Percentiles rank a stretch among this genome's conserved stretches.
Conservation (phyloP, 1,140 invertebrate species). For the Ephestia elutella region DNA sequence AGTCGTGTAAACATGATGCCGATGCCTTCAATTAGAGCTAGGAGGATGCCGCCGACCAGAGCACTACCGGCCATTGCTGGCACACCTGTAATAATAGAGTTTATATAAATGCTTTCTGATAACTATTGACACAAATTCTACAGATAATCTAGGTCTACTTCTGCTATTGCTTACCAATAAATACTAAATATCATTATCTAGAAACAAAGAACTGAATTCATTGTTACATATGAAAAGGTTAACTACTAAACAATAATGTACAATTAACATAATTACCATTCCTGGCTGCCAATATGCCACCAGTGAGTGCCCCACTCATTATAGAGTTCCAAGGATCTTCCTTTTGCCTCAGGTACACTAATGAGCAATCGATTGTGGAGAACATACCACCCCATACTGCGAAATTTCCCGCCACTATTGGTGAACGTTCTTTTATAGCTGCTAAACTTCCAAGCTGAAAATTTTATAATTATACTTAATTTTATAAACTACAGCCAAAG, state of each 20-base stretch:
- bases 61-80: constrained; percentile 97
- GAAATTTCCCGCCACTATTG: constrained; percentile 95
- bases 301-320: constrained; percentile 95
- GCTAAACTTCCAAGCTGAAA: constrained; percentile 84
- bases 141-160: too few species aligned
- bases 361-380: constrained; percentile 96
- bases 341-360: constrained; percentile 95
- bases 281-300: constrained; percentile 94
- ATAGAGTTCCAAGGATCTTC: constrained; percentile 99
- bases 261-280: constrained; percentile 79
- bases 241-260: too few species aligned
- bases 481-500: background rate
- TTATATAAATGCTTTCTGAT: too few species aligned
- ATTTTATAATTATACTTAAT: constrained; percentile 6
- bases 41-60: constrained; percentile 92
- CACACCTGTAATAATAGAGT: constrained; percentile 72
- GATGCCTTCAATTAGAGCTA: constrained; percentile 97
- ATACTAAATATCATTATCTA: too few species aligned
- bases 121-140: background rate
- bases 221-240: too few species aligned
- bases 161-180: too few species aligned
- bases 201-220: too few species aligned
- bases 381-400: constrained; percentile 97
- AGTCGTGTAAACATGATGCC: constrained; percentile 93
- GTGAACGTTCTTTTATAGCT: constrained; percentile 91